These are phyloP conservation scores for Stenotaenia linearis DNA, from an alignment of 2,888 invertebrate species.

Conservation along the genomic window DNA sequence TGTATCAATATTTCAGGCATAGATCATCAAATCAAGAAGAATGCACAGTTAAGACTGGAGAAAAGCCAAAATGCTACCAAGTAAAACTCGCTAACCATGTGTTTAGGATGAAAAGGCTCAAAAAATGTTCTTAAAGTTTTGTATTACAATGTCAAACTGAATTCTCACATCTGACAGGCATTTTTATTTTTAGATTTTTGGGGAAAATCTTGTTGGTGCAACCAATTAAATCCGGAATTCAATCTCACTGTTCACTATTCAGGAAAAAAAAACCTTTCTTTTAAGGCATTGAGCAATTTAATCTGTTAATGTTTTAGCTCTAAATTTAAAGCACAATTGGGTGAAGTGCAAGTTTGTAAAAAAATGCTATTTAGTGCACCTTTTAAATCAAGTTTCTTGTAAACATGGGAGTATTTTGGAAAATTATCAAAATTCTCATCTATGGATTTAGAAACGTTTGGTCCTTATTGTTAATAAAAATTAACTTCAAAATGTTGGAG, in stretches of 20 bases:
- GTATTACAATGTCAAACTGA: background rate
- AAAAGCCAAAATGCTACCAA: background rate
- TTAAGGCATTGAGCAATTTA: background rate
- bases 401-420: no score
- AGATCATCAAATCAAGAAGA: background rate
- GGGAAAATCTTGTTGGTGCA: background rate
- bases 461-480: constrained; percentile 5
- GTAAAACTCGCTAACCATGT: background rate
- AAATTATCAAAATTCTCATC: no score
- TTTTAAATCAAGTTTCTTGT: background rate
- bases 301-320: background rate
- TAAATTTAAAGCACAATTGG: constrained; percentile 15
- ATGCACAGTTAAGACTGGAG: background rate
- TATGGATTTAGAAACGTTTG: background rate
- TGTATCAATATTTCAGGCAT: background rate
- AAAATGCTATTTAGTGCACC: background rate
- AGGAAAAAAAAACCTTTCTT: background rate
- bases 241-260: no score
- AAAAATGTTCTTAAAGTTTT: background rate
- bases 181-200: background rate
- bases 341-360: background rate
- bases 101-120: no score
- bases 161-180: background rate
- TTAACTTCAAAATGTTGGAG: background rate
- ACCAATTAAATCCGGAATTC: background rate